phyloP scores from a whole-genome alignment of 2,797 vertebrate species.

The Tokudaia tokunoshimensis region DNA sequence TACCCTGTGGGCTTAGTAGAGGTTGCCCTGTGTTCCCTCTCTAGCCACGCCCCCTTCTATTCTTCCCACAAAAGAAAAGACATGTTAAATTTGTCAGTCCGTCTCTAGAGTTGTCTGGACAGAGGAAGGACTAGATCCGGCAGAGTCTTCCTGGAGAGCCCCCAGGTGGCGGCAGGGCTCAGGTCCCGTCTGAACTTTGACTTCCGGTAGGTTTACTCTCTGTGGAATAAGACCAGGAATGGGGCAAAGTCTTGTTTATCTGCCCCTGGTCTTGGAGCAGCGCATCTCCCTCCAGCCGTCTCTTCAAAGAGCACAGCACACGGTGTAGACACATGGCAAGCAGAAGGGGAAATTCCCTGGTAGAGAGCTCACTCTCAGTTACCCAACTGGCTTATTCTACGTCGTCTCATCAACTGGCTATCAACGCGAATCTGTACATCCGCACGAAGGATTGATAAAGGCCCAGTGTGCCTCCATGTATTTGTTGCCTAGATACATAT shows the following conservation, averaged over 20 bases:
- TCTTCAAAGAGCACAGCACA: conserved; percentile 51
- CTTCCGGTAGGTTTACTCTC: conserved; percentile 51
- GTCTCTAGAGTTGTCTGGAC: not conserved
- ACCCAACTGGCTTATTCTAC: not conserved
- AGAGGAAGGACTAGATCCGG: not conserved
- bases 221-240: not conserved
- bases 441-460: conserved; percentile 3
- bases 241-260: conserved; percentile 15
- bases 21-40: not conserved
- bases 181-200: not conserved
- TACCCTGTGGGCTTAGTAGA: not conserved
- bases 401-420: not conserved
- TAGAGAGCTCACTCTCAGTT: not conserved
- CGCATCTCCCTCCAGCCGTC: not conserved
- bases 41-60: too few species aligned
- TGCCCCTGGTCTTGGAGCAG: not conserved
- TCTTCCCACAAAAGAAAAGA: not conserved
- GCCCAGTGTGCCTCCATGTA: not conserved
- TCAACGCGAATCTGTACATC: conserved; percentile 1
- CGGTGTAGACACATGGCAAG: not conserved
- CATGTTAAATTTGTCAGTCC: not conserved
- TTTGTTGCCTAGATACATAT: not conserved
- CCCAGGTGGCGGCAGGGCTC: not conserved
- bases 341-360: not conserved
- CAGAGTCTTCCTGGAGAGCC: conserved; percentile 2